phyloP scores from a whole-genome alignment of 2,888 invertebrate species.

The Spilosoma lubricipeda region DNA sequence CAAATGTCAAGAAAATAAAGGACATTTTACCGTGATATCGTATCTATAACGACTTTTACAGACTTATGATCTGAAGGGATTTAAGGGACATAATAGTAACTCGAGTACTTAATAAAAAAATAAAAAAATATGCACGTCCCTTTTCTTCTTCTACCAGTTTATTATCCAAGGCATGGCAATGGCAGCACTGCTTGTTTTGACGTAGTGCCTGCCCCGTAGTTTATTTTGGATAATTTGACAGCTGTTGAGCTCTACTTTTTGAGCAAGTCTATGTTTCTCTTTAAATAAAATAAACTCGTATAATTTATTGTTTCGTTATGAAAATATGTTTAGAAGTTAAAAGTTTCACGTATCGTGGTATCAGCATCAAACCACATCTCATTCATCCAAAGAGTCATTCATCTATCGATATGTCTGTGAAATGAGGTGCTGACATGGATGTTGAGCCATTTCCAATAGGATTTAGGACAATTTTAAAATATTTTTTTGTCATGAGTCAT shows the following conservation, averaged over 20 bases:
- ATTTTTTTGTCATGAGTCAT: background rate
- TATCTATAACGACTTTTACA: no score
- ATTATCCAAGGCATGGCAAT: background rate
- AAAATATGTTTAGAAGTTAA: background rate
- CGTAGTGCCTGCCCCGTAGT: background rate
- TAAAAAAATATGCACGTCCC: no score
- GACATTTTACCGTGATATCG: no score
- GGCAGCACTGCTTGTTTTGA: background rate
- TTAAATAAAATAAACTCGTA: background rate
- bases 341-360: conserved; percentile 3
- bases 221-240: background rate
- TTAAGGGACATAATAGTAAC: no score
- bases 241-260: background rate
- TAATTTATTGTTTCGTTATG: background rate
- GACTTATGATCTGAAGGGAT: no score
- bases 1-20: no score
- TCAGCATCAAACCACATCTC: background rate
- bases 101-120: no score
- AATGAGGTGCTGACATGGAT: conserved; percentile 2
- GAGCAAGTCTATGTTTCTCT: background rate
- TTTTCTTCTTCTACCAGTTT: background rate
- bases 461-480: background rate
- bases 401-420: background rate
- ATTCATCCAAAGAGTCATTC: no score
- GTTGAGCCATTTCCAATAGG: conserved; percentile 1